Conservation (phyloP, 2,113 vertebrate species). For the Cyphomyrus discorhynchus region DNA sequence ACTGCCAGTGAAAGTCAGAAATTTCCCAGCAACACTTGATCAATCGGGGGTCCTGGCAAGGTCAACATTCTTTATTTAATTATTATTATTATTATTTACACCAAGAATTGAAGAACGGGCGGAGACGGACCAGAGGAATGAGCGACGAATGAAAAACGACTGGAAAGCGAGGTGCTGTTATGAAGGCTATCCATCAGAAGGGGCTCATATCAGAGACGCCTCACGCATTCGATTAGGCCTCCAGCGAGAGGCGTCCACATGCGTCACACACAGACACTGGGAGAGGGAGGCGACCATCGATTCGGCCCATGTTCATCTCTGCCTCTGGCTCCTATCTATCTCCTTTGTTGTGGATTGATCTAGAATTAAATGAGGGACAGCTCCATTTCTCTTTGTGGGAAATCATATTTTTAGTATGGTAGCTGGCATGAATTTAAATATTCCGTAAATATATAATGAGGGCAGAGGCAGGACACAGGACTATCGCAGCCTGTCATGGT, state of each 20-base stretch:
- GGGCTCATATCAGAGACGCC: conserved; percentile 54
- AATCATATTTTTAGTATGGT: not conserved
- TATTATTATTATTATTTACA: conserved; percentile 10
- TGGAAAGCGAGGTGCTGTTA: conserved; percentile 57
- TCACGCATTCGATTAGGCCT: conserved; percentile 51
- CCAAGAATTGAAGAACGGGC: conserved; percentile 13
- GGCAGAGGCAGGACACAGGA: not conserved
- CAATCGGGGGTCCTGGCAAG: conserved; percentile 18
- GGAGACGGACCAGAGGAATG: conserved; percentile 42
- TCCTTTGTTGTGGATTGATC: not conserved
- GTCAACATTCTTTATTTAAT: conserved; percentile 13
- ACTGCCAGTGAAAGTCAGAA: not conserved
- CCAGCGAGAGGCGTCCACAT: conserved; percentile 39
- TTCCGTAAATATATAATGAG: not conserved
- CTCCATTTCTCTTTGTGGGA: not conserved
- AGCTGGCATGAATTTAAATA: not conserved
- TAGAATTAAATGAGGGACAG: not conserved
- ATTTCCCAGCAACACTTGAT: not conserved
- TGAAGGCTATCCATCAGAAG: conserved; percentile 65
- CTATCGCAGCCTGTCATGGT: not conserved
- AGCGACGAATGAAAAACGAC: conserved; percentile 58
- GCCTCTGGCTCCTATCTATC: not conserved
- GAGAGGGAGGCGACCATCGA: not conserved
- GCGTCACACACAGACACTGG: conserved; percentile 19
- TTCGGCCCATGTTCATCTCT: not conserved